Conservation (phyloP, 92 coral and sea anemone genomes). For the Porites lobata region DNA sequence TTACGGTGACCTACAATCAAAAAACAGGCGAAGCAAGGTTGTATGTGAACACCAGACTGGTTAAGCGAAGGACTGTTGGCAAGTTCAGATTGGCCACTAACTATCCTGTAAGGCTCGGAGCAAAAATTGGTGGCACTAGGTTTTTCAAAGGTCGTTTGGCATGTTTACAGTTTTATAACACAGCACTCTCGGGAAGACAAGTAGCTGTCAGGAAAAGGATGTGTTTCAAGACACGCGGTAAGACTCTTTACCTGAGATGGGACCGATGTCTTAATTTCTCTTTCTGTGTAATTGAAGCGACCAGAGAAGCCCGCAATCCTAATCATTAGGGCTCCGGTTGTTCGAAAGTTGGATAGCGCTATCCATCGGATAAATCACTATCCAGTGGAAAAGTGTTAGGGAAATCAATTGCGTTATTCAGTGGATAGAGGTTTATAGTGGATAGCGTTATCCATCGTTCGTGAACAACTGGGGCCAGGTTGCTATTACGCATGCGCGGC, state of each 20-base stretch:
- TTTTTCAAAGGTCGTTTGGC: conserved; percentile 81
- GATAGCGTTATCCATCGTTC: too few species aligned
- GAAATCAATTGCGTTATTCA: too few species aligned
- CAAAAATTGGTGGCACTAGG: conserved; percentile 53
- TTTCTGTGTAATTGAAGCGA: too few species aligned
- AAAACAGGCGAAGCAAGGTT: conserved; percentile 69
- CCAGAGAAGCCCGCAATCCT: too few species aligned
- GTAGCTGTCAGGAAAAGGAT: conserved; percentile 57
- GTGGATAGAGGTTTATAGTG: too few species aligned
- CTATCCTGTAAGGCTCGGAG: conserved; percentile 78
- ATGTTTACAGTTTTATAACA: conserved; percentile 81
- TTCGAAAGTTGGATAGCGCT: too few species aligned
- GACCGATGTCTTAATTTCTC: too few species aligned
- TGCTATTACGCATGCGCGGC: too few species aligned
- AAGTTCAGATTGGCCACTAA: conserved; percentile 74
- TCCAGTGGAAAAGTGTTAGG: too few species aligned
- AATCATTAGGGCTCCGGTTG: too few species aligned
- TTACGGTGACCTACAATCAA: conserved; percentile 71
- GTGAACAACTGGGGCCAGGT: too few species aligned
- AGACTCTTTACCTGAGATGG: background rate
- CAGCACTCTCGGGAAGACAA: conserved; percentile 67
- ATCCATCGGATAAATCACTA: too few species aligned
- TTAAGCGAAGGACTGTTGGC: conserved; percentile 58
- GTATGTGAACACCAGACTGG: conserved; percentile 70
- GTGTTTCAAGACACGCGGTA: conserved; percentile 80